Evolutionary conservation across 2,113 vertebrate species (phyloP).

Genomic region (Nibea albiflora): DNA sequence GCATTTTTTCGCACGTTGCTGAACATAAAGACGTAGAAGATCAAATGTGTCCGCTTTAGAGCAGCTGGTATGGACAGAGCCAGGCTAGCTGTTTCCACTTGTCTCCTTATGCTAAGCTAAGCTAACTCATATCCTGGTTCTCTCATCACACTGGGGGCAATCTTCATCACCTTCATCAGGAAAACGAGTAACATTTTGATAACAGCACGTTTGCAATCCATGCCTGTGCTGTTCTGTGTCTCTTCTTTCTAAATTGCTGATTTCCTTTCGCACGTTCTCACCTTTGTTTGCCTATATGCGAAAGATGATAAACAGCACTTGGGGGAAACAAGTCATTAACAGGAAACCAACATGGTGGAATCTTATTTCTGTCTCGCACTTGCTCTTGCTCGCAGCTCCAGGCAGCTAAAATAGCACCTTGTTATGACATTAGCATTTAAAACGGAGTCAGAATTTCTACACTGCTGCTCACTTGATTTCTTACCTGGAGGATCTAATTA

Average conservation of each 20-base stretch:
- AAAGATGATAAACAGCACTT: neutral
- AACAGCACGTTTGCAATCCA: neutral
- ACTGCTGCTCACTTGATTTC: slow-evolving; percentile 26
- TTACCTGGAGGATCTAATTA: slow-evolving; percentile 42
- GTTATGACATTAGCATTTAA: slow-evolving; percentile 55
- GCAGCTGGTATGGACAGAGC: too few relatives aligned
- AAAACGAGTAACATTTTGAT: neutral
- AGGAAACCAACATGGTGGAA: slow-evolving; percentile 29
- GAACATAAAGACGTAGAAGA: too few relatives aligned
- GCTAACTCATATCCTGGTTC: neutral
- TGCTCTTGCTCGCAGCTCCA: slow-evolving; percentile 21
- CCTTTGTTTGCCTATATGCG: neutral
- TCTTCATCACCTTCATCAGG: neutral
- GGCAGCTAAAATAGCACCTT: slow-evolving; percentile 38
- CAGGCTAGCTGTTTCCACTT: neutral
- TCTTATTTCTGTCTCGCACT: slow-evolving; percentile 41
- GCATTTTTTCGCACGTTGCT: too few relatives aligned
- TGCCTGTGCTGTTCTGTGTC: neutral
- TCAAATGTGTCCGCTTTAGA: too few relatives aligned
- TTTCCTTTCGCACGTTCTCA: slow-evolving; percentile 1
- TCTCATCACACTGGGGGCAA: too few relatives aligned
- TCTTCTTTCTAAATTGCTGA: slow-evolving; percentile 9
- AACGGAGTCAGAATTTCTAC: slow-evolving; percentile 15
- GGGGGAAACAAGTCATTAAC: neutral
- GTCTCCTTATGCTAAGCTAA: neutral